Conservation (phyloP, 2,113 vertebrate genomes). For the Smithornis capensis region DNA sequence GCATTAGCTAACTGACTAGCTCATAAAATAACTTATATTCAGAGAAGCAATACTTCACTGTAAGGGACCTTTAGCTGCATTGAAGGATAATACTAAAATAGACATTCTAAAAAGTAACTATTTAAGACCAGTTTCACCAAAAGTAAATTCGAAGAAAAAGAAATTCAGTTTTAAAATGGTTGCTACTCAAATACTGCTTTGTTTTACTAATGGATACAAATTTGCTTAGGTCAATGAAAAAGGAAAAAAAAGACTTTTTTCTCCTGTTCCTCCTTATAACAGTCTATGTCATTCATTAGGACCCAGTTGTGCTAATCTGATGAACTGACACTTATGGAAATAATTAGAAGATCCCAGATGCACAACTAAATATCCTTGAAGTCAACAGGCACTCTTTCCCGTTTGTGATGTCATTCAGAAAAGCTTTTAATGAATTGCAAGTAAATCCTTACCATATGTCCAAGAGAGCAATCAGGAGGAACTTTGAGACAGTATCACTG, state of each 20-base stretch:
- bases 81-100: neutral
- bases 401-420: neutral
- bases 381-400: neutral
- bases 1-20: neutral
- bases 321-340: neutral
- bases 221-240: neutral
- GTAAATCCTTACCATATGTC: constrained; percentile 23
- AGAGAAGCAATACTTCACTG: neutral
- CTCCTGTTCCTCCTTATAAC: neutral
- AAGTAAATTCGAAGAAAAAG: neutral
- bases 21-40: neutral
- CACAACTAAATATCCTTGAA: neutral
- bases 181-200: neutral
- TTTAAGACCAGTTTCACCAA: neutral
- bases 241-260: neutral
- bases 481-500: neutral
- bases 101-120: neutral
- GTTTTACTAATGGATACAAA: neutral
- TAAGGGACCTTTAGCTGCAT: neutral
- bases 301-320: neutral
- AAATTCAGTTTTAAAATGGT: neutral
- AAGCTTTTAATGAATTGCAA: constrained; percentile 3
- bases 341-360: constrained; percentile 15
- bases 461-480: neutral
- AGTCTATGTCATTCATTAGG: neutral